phyloP scores from a whole-genome alignment of 2,113 vertebrate genomes.

The Rhineura floridana region DNA sequence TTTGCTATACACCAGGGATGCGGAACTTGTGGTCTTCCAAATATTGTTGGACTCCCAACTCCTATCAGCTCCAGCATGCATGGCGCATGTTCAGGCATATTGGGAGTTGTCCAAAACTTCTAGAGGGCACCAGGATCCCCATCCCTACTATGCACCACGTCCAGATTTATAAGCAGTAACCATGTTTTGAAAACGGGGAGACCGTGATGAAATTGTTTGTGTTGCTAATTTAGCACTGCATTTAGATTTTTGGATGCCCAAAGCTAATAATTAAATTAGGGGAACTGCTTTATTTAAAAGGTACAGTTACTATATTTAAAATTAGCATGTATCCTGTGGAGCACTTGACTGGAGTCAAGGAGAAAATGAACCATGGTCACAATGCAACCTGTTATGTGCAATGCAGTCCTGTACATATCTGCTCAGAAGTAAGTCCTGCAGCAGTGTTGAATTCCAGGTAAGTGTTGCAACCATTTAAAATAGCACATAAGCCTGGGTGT shows the following conservation, averaged over 20 bases:
- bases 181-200: neutral
- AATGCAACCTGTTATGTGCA: neutral
- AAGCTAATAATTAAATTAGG: neutral
- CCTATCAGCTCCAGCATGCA: too few relatives aligned
- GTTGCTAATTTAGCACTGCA: neutral
- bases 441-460: neutral
- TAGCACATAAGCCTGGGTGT: neutral
- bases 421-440: neutral
- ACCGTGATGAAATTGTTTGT: neutral
- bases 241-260: neutral
- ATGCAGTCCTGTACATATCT: neutral
- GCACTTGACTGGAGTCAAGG: neutral
- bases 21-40: too few relatives aligned
- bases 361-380: neutral
- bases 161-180: neutral
- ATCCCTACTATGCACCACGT: neutral
- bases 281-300: neutral
- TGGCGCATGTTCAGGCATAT: too few relatives aligned
- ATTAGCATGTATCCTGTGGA: neutral
- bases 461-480: neutral
- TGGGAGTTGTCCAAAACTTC: too few relatives aligned
- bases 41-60: too few relatives aligned
- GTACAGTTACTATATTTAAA: neutral
- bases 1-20: neutral
- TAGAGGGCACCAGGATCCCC: too few relatives aligned